phyloP scores from a whole-genome alignment of 2,797 vertebrate genomes.

The Geotrypetes seraphini region DNA sequence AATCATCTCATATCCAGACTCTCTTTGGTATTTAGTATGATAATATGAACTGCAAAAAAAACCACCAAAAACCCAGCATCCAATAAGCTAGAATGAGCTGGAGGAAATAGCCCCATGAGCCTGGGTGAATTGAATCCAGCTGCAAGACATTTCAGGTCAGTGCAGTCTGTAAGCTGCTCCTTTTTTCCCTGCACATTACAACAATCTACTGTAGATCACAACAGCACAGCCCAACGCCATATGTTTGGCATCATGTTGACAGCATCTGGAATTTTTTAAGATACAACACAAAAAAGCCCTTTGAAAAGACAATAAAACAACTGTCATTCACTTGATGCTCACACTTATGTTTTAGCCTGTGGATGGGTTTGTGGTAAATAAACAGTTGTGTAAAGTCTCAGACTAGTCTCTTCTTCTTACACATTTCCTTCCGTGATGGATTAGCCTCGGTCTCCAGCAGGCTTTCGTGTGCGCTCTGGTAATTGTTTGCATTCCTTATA shows the following conservation, averaged over 20 bases:
- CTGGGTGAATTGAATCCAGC: slow-evolving; percentile 26
- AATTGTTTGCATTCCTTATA: not conserved
- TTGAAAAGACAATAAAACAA: slow-evolving; percentile 55
- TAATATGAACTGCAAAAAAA: slow-evolving; percentile 32
- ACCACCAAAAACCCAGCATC: slow-evolving; percentile 29
- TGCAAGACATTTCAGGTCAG: slow-evolving; percentile 19
- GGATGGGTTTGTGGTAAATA: slow-evolving; percentile 37
- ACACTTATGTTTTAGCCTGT: slow-evolving; percentile 33
- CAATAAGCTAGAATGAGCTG: slow-evolving; percentile 33
- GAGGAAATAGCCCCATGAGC: slow-evolving; percentile 20
- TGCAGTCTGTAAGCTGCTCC: slow-evolving; percentile 26
- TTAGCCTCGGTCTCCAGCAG: slow-evolving; percentile 9
- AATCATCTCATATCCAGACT: no score
- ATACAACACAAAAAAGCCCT: slow-evolving; percentile 48
- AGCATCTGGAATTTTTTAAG: slow-evolving; percentile 54
- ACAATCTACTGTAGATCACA: slow-evolving; percentile 52
- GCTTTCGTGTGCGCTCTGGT: no score
- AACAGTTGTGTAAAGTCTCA: slow-evolving; percentile 21
- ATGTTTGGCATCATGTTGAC: slow-evolving; percentile 52
- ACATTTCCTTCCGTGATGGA: slow-evolving; percentile 7
- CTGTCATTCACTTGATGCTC: slow-evolving; percentile 45
- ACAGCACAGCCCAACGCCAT: slow-evolving; percentile 54
- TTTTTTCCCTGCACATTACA: slow-evolving; percentile 37
- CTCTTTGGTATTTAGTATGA: slow-evolving; percentile 18
- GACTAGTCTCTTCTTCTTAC: slow-evolving; percentile 24